These are phyloP conservation scores for Diadema setosum DNA, from an alignment of 35 echinoderm and acorn worm genomes.

Conservation along the genomic window DNA sequence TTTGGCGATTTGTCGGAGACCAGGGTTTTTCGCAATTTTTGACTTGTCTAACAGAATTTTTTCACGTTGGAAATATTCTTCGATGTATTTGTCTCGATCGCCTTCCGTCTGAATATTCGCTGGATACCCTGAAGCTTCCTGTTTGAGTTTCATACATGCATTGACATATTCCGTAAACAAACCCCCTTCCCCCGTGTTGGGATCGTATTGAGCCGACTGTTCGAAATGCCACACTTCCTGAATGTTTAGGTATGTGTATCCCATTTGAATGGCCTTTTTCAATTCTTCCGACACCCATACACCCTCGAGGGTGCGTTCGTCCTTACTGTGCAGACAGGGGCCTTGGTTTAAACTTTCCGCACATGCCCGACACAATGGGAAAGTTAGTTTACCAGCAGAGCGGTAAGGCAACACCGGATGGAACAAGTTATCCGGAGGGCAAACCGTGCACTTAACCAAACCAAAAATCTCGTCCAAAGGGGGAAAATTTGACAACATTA, in stretches of 20 bases:
- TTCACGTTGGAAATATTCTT: conserved; percentile 39
- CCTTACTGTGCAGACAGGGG: neutral
- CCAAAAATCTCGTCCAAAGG: neutral
- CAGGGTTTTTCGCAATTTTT: conserved; percentile 52
- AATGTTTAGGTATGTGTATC: conserved; percentile 19
- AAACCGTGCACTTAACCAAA: neutral
- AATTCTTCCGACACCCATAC: conserved; percentile 53
- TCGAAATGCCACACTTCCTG: conserved; percentile 80
- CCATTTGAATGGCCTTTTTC: conserved; percentile 38
- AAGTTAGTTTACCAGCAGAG: neutral
- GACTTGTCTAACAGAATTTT: conserved; percentile 40
- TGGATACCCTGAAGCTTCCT: conserved; percentile 50
- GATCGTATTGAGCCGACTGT: conserved; percentile 6
- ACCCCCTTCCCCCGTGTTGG: neutral
- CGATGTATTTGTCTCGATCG: conserved; percentile 33
- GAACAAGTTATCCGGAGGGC: too few relatives aligned
- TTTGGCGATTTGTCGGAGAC: conserved; percentile 57
- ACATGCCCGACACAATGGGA: too few relatives aligned
- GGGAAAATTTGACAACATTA: neutral
- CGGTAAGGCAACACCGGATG: neutral
- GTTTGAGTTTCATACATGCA: too few relatives aligned
- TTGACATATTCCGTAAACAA: neutral
- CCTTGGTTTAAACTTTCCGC: neutral
- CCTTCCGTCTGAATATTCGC: conserved; percentile 23
- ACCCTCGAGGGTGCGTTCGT: neutral